phyloP scores from a whole-genome alignment of 2,888 invertebrate genomes.

The Heteromurus nitidus region DNA sequence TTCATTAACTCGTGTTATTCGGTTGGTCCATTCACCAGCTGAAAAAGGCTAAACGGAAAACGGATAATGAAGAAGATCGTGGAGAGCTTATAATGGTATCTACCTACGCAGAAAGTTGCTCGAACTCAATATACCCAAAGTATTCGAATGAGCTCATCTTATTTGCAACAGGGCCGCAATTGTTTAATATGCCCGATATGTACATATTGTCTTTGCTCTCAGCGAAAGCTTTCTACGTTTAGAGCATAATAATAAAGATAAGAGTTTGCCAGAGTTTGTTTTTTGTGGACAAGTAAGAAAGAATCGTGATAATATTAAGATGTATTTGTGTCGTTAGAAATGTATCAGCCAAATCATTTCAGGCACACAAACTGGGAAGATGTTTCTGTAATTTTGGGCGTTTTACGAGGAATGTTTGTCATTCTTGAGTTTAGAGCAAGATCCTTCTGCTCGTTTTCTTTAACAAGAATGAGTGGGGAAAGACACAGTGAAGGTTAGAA shows the following conservation, averaged over 20 bases:
- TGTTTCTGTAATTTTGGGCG: constrained; percentile 28
- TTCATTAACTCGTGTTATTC: constrained; percentile 45
- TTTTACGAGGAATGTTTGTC: constrained; percentile 10
- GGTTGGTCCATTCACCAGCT: not conserved
- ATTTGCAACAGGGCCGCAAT: not conserved
- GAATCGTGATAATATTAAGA: constrained; percentile 31
- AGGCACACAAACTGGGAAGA: not conserved
- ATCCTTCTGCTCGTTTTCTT: not conserved
- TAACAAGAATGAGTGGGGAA: not conserved
- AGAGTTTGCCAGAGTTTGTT: not conserved
- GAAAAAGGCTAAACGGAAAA: constrained; percentile 14
- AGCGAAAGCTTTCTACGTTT: constrained; percentile 1
- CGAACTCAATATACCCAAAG: not conserved
- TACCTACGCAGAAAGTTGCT: constrained; percentile 17
- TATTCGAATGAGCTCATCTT: not conserved
- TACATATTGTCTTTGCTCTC: not conserved
- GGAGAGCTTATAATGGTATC: not conserved
- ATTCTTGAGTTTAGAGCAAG: not conserved
- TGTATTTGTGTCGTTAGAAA: constrained; percentile 22
- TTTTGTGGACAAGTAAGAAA: constrained; percentile 12
- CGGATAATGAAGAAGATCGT: not conserved
- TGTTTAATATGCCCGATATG: not conserved
- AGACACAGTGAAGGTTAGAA: no score
- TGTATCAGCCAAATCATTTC: constrained; percentile 24
- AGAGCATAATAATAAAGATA: constrained; percentile 22